These are phyloP conservation scores for Brachylomia viminalis DNA, from an alignment of 2,888 invertebrate genomes.

Conservation along the genomic window DNA sequence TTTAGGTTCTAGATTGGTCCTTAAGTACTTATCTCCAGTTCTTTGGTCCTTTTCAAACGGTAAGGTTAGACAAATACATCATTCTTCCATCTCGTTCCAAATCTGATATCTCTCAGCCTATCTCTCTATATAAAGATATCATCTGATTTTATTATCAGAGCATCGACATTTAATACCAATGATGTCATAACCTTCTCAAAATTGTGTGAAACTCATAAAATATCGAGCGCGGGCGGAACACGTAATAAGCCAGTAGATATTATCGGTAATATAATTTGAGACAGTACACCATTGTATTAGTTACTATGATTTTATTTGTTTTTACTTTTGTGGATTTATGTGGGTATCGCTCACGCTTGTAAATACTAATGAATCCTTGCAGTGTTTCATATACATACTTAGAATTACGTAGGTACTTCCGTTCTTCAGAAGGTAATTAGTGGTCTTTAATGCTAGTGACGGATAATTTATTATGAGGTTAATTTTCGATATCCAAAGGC, in stretches of 20 bases:
- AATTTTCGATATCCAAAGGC: not conserved
- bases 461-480: not conserved
- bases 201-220: constrained; percentile 65
- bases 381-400: not conserved
- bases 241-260: constrained; percentile 63
- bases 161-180: constrained; percentile 48
- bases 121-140: constrained; percentile 44
- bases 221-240: constrained; percentile 51
- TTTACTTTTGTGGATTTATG: constrained; percentile 36
- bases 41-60: not conserved
- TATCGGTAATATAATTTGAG: constrained; percentile 67
- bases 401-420: not conserved
- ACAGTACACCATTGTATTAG: constrained; percentile 57
- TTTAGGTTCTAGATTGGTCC: not conserved
- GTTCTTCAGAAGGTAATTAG: not conserved
- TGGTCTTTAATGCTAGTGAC: not conserved
- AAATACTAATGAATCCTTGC: not conserved
- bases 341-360: constrained; percentile 19
- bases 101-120: constrained; percentile 4
- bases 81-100: not conserved
- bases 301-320: constrained; percentile 55
- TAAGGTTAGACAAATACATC: not conserved
- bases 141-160: constrained; percentile 53
- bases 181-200: constrained; percentile 54
- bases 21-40: not conserved